A percentile compares a stretch with the other conserved stretches of the same genome.
These are phyloP conservation scores for Vireo griseus DNA, from an alignment of 2,797 vertebrate species.

Conservation along the genomic window DNA sequence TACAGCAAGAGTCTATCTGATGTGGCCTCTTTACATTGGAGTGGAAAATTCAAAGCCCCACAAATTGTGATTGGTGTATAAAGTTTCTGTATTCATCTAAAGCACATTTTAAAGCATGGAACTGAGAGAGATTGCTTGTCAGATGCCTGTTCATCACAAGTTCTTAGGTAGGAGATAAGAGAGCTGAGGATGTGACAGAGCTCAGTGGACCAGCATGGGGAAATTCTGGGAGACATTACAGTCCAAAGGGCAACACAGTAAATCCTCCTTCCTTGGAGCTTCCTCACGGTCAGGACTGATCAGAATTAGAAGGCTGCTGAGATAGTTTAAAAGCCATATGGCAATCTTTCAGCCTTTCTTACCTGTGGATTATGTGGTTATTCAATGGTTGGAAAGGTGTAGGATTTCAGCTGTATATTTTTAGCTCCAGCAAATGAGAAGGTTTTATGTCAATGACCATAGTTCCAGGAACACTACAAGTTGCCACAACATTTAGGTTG, in stretches of 20 bases:
- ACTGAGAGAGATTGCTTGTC: background rate
- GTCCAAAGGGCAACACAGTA: background rate
- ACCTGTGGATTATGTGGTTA: background rate
- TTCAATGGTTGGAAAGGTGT: background rate
- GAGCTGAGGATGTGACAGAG: background rate
- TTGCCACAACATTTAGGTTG: background rate
- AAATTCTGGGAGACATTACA: background rate
- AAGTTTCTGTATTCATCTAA: background rate
- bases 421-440: background rate
- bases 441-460: background rate
- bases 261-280: background rate
- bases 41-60: background rate
- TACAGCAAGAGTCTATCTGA: background rate
- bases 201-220: background rate
- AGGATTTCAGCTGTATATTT: background rate
- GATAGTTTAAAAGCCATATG: background rate
- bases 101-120: background rate
- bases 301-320: background rate
- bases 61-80: background rate
- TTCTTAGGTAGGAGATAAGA: background rate
- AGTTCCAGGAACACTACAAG: background rate
- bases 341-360: background rate
- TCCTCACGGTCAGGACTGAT: background rate
- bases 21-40: background rate
- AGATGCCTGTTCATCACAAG: background rate